Evolutionary conservation across 2,888 invertebrate genomes (phyloP).

Genomic region (Tetragnatha montana): DNA sequence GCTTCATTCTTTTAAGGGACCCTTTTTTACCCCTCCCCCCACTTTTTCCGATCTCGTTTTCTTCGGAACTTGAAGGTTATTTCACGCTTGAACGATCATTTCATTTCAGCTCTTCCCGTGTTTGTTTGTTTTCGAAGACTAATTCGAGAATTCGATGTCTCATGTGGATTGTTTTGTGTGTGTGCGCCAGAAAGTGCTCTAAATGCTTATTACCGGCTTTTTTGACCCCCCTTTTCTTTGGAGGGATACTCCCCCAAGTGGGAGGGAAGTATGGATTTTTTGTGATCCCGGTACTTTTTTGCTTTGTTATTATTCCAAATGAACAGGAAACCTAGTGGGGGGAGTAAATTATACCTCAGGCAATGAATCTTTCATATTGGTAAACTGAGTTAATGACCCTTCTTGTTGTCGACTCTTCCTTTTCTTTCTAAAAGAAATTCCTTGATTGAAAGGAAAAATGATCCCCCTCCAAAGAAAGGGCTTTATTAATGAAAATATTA

Average conservation of each 20-base stretch:
- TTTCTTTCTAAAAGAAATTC: not conserved
- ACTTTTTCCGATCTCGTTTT: conserved; percentile 13
- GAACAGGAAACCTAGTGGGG: not conserved
- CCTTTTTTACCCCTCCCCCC: conserved; percentile 1
- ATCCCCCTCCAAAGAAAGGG: not conserved
- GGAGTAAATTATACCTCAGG: conserved; percentile 43
- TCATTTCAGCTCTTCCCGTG: conserved; percentile 52
- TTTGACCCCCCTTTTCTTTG: not conserved
- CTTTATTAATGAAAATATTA: not conserved
- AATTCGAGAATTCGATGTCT: conserved; percentile 46
- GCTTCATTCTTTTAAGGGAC: conserved; percentile 36
- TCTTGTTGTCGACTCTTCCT: not conserved
- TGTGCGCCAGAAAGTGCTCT: conserved; percentile 31
- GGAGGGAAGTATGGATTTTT: not conserved
- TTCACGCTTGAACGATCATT: conserved; percentile 52
- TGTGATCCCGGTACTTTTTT: conserved; percentile 24
- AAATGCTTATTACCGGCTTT: conserved; percentile 28
- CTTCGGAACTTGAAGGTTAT: conserved; percentile 41
- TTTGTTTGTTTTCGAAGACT: conserved; percentile 51
- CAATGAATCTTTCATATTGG: conserved; percentile 31
- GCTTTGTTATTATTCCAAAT: conserved; percentile 3
- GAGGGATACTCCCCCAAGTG: not conserved
- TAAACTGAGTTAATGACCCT: conserved; percentile 15
- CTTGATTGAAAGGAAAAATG: not conserved
- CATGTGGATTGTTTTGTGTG: conserved; percentile 38